Base-by-base conservation (phyloP, 2,888 invertebrate genomes). In the Drosophila bunnanda region DNA sequence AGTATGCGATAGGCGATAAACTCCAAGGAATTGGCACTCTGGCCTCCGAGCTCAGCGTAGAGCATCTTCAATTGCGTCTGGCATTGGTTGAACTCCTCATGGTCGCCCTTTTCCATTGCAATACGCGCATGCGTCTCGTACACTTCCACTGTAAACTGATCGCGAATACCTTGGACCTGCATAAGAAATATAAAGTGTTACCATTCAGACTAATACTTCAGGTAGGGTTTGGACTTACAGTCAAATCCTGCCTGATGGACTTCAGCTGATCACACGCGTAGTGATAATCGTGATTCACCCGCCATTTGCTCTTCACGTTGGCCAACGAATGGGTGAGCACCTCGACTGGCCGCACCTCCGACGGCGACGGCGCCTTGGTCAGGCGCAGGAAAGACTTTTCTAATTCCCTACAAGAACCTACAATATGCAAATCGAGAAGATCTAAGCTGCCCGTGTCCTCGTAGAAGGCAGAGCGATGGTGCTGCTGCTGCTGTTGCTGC, bases 11-110 rank as follows among this genome's bases (percentile, higher is more conserved):
- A 99, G 57, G 98, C 98, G 57, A 96, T 96, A 93, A 99, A 99
- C 93, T 99, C 99, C 76, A 96, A 94, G 75, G 95, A 94, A 93
- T 98, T 97, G 8, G 62, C 53, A 54, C 93, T 93, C 28, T 95
- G 94, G 36, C 95, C 70, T 8, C 54, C 96, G 71, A 96, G 93
- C 92, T 97, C 97, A 76, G 95, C 93, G 92, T 99, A 99, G 36
- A 99, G 94, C 94, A 97, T 96, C 93, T 97, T 97, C 59, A 99
- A 94, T 93, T 99, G 99, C 15, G 98, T 98, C 93, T 99, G 99
- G 92, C 99, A 99, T 93, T 99, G 99, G 94, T 99, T 99, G 92
- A 99, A 99, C 92, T 99, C 99, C 91, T 98, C 99, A 92, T 98
- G 98, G 91, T 99, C 99, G 58, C 98, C 98, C 93, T 97, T 98